Evolutionary conservation across 2,797 vertebrate species (phyloP).

Genomic region (Acrocephalus scirpaceus): DNA sequence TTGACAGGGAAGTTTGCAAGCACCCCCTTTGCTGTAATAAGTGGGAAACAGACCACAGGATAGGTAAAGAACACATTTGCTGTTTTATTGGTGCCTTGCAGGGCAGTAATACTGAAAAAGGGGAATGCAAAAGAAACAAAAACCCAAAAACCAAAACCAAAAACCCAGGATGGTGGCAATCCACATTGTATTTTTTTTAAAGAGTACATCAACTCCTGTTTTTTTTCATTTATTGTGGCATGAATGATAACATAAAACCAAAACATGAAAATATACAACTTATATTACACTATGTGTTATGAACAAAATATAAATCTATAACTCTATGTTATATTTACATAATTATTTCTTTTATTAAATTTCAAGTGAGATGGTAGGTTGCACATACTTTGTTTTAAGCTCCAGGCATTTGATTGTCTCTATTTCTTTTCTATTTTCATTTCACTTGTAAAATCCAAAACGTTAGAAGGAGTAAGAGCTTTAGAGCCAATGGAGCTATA

Average conservation of each 20-base stretch:
- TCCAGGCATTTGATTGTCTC: constrained; percentile 99
- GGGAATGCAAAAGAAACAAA: constrained; percentile 86
- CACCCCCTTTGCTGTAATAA: constrained; percentile 4
- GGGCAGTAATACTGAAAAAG: constrained; percentile 99
- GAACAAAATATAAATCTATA: constrained; percentile 99
- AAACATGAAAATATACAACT: constrained; percentile 99
- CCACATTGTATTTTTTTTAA: constrained; percentile 85
- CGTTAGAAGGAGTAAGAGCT: constrained; percentile 75
- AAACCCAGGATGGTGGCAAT: constrained; percentile 90
- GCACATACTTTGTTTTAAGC: constrained; percentile 94
- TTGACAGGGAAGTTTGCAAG: background rate
- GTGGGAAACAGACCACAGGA: constrained; percentile 73
- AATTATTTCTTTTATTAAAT: constrained; percentile 98
- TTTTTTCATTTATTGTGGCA: constrained; percentile 97
- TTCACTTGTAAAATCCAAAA: constrained; percentile 77
- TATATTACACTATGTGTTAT: constrained; percentile 99
- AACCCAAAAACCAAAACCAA: constrained; percentile 11
- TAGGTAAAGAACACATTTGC: constrained; percentile 94
- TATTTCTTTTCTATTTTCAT: constrained; percentile 77
- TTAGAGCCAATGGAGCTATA: constrained; percentile 79
- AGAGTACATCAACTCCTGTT: constrained; percentile 92
- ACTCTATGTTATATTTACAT: constrained; percentile 99
- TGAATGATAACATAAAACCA: constrained; percentile 98
- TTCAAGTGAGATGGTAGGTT: constrained; percentile 99
- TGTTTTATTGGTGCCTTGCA: constrained; percentile 99